Conservation (phyloP, 2,888 invertebrate species). For the Lagria hirta region DNA sequence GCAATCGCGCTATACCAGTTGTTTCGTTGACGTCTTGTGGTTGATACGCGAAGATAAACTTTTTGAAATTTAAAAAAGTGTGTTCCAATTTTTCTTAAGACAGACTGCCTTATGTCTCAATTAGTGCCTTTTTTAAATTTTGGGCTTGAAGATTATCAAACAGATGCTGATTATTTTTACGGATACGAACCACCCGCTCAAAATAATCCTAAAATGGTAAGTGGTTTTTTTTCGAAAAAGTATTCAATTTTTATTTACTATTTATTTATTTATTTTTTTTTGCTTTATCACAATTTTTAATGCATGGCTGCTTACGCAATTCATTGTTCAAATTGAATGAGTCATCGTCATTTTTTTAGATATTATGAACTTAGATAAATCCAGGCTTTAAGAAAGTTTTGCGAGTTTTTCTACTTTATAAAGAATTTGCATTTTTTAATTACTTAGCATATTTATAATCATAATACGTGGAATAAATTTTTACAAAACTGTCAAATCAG, state of each 20-base stretch:
- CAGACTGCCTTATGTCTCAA: constrained; percentile 65
- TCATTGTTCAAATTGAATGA: constrained; percentile 32
- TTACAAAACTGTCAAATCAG: too few relatives aligned
- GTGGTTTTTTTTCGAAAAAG: constrained; percentile 15
- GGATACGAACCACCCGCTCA: constrained; percentile 36
- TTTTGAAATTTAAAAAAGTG: neutral
- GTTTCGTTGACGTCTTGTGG: constrained; percentile 27
- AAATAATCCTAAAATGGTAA: constrained; percentile 48
- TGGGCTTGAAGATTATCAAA: constrained; percentile 46
- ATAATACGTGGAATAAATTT: too few relatives aligned
- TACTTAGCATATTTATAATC: too few relatives aligned
- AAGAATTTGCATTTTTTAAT: too few relatives aligned
- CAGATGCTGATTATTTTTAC: constrained; percentile 43
- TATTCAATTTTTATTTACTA: too few relatives aligned
- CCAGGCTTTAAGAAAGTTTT: too few relatives aligned
- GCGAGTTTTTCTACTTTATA: too few relatives aligned
- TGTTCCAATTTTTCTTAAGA: constrained; percentile 17
- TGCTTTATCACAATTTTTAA: constrained; percentile 14
- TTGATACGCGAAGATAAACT: constrained; percentile 8
- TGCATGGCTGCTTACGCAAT: constrained; percentile 30
- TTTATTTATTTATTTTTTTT: constrained; percentile 18
- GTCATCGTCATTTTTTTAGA: constrained; percentile 21
- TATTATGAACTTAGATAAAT: too few relatives aligned
- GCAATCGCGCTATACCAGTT: constrained; percentile 39
- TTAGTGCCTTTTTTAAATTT: constrained; percentile 60